phyloP scores from a whole-genome alignment of 2,888 invertebrate species.

The Lasioglossum villosulum region DNA sequence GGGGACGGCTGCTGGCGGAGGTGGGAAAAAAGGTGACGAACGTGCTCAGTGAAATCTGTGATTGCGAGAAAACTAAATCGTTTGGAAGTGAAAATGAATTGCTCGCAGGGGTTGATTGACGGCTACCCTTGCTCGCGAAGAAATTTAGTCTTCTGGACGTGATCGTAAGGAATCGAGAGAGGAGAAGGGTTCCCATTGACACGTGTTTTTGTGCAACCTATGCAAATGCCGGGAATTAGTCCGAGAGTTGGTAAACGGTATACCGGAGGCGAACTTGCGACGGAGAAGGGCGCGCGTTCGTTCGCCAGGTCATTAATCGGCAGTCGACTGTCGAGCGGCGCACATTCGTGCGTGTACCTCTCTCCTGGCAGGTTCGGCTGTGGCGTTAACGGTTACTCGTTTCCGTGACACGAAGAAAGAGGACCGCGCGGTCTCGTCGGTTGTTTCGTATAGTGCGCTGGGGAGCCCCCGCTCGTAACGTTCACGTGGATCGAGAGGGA shows the following conservation, averaged over 20 bases:
- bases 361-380: constrained; percentile 55
- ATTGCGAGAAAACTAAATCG: background rate
- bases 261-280: constrained; percentile 23
- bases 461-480: constrained; percentile 4
- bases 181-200: background rate
- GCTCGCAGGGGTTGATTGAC: background rate
- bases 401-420: constrained; percentile 61
- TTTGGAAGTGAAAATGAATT: background rate
- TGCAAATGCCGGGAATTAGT: constrained; percentile 40
- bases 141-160: background rate
- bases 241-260: constrained; percentile 35
- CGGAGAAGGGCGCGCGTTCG: constrained; percentile 61
- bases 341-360: constrained; percentile 62
- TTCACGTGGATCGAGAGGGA: constrained; percentile 40
- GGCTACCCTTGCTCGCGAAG: background rate
- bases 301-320: constrained; percentile 71
- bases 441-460: background rate
- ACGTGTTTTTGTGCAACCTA: constrained; percentile 11
- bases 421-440: constrained; percentile 40
- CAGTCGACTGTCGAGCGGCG: constrained; percentile 46
- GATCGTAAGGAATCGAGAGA: background rate
- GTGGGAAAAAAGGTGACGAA: background rate
- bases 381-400: constrained; percentile 70
- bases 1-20: too few species aligned
- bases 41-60: background rate